phyloP scores from a whole-genome alignment of 1,140 invertebrate species.

The Panulirus ornatus region DNA sequence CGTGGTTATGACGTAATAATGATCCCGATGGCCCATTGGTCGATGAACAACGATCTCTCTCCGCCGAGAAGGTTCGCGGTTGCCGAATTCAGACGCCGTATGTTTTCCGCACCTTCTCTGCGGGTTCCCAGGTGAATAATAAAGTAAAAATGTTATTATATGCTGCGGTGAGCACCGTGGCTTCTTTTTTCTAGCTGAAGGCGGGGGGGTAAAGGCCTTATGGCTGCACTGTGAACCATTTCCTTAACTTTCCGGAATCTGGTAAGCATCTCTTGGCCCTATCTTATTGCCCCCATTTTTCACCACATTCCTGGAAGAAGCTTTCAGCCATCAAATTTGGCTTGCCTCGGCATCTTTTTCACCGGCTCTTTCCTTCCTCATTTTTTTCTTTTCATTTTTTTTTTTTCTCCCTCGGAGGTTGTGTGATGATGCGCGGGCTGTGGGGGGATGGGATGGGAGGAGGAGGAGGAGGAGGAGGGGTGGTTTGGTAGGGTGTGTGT shows the following conservation, averaged over 20 bases:
- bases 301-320: conserved; percentile 39
- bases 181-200: not conserved
- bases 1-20: conserved; percentile 70
- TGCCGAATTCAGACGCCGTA: not conserved
- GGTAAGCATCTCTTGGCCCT: not conserved
- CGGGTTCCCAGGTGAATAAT: not conserved
- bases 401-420: too few species aligned
- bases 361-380: conserved; percentile 4
- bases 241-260: not conserved
- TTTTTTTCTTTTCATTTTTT: conserved; percentile 21
- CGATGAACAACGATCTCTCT: conserved; percentile 36
- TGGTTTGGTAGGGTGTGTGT: too few species aligned
- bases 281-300: conserved; percentile 50
- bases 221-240: not conserved
- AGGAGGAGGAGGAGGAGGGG: not conserved
- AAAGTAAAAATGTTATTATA: not conserved
- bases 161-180: not conserved
- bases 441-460: not conserved
- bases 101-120: not conserved
- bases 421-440: not conserved
- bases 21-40: conserved; percentile 59
- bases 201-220: not conserved
- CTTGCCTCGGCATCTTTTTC: conserved; percentile 13
- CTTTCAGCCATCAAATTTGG: conserved; percentile 40
- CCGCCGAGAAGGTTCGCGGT: too few species aligned